Base-by-base conservation (phyloP, 2,888 invertebrate genomes). In the Eurois occulta region DNA sequence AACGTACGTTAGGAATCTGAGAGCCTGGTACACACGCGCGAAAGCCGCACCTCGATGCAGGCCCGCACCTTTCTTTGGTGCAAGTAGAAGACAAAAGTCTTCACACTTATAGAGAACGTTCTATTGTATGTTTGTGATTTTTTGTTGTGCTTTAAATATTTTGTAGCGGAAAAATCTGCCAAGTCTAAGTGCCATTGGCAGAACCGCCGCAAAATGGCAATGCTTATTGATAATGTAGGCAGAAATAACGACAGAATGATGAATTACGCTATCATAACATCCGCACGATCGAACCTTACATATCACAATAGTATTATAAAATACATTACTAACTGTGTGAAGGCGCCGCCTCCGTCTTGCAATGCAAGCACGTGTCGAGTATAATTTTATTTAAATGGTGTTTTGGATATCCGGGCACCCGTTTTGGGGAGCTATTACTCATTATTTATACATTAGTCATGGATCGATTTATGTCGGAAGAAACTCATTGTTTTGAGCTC, bases 341-440 rank as follows among this genome's bases (percentile, higher is more conserved):
- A 38, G 72, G 62, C 41, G 72, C 78, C 83, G 79, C 67, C 64
- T 69, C 52, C 16, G 35, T 10, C 77, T 80, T 86, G n/a, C 65
- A 71, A 70, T 77, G 70, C 79, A 78, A 72, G 84, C 75, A 85
- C 77, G 83, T 83, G 68, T 81, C 10, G 16, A 77, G 68, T 69
- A 78, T 86, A 86, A 80, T 80, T 81, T 82, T 79, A 81, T 84
- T 86, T 83, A 79, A 86, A 86, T 78, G 73, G 76, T 84, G 77
- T 85, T 87, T 85, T 75, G 88, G 86, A 85, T 88, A 84, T 88
- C 89, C 89, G 87, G 82, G 68, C 58, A 10, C 65, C 86, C 46
- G 60, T 84, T 87, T 85, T 77, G 68, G 83, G 60, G 72, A 55
- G 66, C 73, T 78, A 86, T 88, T 88, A 84, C 83, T 88, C 85